Base-by-base conservation (phyloP, 2,113 vertebrate genomes). In the Callospermophilus lateralis region DNA sequence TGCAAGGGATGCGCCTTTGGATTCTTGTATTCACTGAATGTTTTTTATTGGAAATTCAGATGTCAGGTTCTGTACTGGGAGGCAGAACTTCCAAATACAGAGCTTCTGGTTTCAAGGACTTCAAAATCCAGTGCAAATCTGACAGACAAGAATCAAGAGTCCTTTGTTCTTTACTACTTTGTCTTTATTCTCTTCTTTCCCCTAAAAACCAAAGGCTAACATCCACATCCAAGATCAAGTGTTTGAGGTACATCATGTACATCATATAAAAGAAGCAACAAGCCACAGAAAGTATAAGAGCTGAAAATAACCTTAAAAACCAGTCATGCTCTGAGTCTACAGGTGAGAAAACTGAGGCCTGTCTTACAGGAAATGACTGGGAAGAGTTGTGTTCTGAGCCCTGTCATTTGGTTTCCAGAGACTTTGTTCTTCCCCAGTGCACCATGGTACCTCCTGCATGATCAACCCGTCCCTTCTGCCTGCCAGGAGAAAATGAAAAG, bases 401-500 rank as follows among this genome's bases (percentile, higher is more conserved):
- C 20, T 11, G 32, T 37, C 93, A 53, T 74, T 45, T 85, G 90
- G 42, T 65, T 63, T 73, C 42, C 45, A 51, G 22, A 4, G 87
- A 91, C 48, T 45, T 28, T 42, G 68, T 73, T 63, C 61, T 58
- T 77, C 48, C 73, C 73, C 37, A 6, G 61, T 5, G 39, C 32
- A n/a, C n/a, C 7, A 2, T 4, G 24, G 12, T 37, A 65, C 95
- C 81, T 84, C 73, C 74, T 70, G 92, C 93, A 93, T 93, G 88
- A 98, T 96, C 97, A 97, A 95, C 88, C 97, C 63, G 73, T 97
- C 97, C 97, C 93, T 92, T 98, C 95, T 96, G 78, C 97, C 97
- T 98, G 97, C 98, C 98, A 98, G 97, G 95, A 98, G 97, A 99
- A 99, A 99, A 98, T 98, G 98, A 99, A 98, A 99, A 98, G 90